Percentiles rank a stretch among this genome's conserved stretches.
Conservation (phyloP, 1,140 invertebrate species). For the Drosophila takahashii region DNA sequence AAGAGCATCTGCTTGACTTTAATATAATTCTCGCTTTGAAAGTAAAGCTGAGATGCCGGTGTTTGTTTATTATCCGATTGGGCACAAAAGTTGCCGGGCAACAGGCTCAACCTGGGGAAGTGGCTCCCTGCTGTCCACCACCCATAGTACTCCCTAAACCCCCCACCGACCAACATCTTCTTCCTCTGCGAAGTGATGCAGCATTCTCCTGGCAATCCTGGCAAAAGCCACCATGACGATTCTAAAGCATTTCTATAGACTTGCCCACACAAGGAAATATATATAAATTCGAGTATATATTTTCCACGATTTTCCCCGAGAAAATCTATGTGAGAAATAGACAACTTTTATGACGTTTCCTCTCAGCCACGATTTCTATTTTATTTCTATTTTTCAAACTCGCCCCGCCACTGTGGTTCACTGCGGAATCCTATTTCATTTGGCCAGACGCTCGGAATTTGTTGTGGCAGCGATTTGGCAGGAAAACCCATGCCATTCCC, state of each 20-base stretch:
- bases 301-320: not conserved
- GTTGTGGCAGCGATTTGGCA: slow-evolving; percentile 54
- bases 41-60: not conserved
- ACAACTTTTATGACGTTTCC: slow-evolving; percentile 55
- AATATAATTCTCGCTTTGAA: not conserved
- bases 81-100: slow-evolving; percentile 17
- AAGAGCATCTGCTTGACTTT: not conserved
- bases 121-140: not conserved
- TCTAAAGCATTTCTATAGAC: slow-evolving; percentile 14
- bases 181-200: not conserved
- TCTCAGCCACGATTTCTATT: slow-evolving; percentile 31
- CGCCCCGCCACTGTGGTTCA: slow-evolving; percentile 9
- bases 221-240: slow-evolving; percentile 16
- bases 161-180: not conserved
- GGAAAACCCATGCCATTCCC: slow-evolving; percentile 8
- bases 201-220: slow-evolving; percentile 28
- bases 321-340: slow-evolving; percentile 37
- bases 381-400: not conserved
- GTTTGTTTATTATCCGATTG: not conserved
- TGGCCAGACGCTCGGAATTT: slow-evolving; percentile 49
- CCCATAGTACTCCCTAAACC: not conserved
- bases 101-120: slow-evolving; percentile 5
- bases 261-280: not conserved
- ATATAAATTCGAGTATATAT: slow-evolving; percentile 20
- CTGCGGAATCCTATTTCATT: slow-evolving; percentile 56